These are phyloP conservation scores for Tuberolachnus salignus DNA, from an alignment of 2,888 invertebrate genomes.

Conservation along the genomic window DNA sequence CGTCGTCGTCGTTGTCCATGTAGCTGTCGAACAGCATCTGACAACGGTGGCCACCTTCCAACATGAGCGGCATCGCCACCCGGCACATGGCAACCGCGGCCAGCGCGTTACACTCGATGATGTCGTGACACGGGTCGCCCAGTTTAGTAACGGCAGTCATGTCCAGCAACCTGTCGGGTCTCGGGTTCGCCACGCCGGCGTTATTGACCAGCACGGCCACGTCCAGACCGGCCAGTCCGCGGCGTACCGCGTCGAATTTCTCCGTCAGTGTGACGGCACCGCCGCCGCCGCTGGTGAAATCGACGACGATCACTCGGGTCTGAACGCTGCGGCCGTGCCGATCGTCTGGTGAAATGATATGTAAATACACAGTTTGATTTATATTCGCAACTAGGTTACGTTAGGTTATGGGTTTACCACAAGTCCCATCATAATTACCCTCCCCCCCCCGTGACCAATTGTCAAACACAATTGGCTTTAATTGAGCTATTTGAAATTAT, in stretches of 20 bases:
- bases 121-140: constrained; percentile 1
- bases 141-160: background rate
- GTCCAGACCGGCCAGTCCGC: constrained; percentile 74
- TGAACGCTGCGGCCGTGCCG: background rate
- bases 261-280: background rate
- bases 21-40: too few relatives aligned
- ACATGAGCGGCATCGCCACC: constrained; percentile 83
- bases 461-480: too few relatives aligned
- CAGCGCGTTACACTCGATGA: constrained; percentile 30
- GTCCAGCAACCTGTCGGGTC: constrained; percentile 10
- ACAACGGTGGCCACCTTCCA: constrained; percentile 61
- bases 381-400: too few relatives aligned
- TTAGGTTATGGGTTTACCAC: too few relatives aligned
- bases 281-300: background rate
- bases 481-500: too few relatives aligned
- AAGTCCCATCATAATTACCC: too few relatives aligned
- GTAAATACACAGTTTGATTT: too few relatives aligned
- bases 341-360: background rate
- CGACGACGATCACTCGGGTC: background rate
- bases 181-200: constrained; percentile 57
- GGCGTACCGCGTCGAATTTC: constrained; percentile 63
- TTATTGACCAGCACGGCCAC: constrained; percentile 90
- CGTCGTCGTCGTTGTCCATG: background rate
- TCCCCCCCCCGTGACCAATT: too few relatives aligned
- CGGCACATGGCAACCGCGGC: constrained; percentile 71